Evolutionary conservation across 2,113 vertebrate genomes (phyloP).

Genomic region (Naja naja): DNA sequence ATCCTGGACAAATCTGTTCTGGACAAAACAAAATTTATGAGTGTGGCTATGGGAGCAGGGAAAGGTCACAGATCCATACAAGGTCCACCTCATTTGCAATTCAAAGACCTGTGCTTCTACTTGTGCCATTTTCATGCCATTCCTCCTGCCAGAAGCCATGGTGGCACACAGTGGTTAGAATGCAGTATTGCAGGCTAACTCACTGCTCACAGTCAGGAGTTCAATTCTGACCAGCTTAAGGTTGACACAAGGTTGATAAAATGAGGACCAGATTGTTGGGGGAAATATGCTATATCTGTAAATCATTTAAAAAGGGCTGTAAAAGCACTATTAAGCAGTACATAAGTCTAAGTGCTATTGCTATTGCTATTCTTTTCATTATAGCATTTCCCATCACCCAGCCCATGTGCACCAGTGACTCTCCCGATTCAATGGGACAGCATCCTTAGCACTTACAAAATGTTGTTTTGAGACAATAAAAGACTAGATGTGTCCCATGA

Average conservation of each 20-base stretch:
- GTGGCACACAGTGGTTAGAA: background rate
- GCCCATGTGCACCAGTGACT: background rate
- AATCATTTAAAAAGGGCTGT: background rate
- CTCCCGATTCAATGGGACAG: background rate
- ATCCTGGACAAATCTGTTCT: background rate
- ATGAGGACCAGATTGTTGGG: background rate
- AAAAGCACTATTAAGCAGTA: background rate
- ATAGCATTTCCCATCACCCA: background rate
- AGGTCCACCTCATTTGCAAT: background rate
- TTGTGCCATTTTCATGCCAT: background rate
- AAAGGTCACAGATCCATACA: background rate
- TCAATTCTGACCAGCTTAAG: background rate
- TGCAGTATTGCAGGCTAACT: background rate
- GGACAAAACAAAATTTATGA: background rate
- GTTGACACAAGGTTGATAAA: background rate
- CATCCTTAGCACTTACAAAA: background rate
- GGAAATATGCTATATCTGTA: background rate
- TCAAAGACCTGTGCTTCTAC: background rate
- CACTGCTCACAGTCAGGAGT: background rate
- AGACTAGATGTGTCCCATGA: background rate
- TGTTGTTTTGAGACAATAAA: background rate
- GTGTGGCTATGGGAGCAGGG: background rate
- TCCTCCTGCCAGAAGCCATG: background rate
- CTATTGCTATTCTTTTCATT: background rate
- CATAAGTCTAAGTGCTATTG: background rate